Percentiles rank a stretch among this genome's conserved stretches.
Conservation (phyloP, 2,113 vertebrate genomes). For the Lonchura striata region DNA sequence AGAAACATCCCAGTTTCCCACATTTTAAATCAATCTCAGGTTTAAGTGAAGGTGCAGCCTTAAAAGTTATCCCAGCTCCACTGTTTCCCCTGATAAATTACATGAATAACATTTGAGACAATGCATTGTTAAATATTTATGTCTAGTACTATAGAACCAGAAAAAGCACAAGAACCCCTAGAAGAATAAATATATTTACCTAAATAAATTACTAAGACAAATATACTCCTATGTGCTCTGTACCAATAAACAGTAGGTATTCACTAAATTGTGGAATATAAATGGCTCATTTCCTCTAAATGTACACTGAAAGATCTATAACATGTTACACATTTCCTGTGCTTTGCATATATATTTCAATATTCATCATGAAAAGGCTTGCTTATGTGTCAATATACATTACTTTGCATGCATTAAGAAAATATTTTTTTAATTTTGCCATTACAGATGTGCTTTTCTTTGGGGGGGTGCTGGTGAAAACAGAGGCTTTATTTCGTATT, state of each 20-base stretch:
- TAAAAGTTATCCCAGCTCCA: conserved; percentile 80
- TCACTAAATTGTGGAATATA: conserved; percentile 88
- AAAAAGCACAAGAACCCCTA: conserved; percentile 77
- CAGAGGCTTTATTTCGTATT: conserved; percentile 79
- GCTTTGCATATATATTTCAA: conserved; percentile 90
- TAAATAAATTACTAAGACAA: conserved; percentile 90
- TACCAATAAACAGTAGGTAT: conserved; percentile 89
- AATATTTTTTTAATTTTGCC: conserved; percentile 74
- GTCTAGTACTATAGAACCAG: conserved; percentile 80
- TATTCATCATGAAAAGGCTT: conserved; percentile 86
- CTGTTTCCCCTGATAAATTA: conserved; percentile 83
- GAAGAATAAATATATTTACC: conserved; percentile 89
- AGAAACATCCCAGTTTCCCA: conserved; percentile 50
- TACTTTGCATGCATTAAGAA: conserved; percentile 84
- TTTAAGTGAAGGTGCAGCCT: conserved; percentile 79
- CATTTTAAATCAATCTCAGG: conserved; percentile 77
- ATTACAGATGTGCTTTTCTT: conserved; percentile 68
- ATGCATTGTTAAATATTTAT: conserved; percentile 88
- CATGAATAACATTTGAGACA: conserved; percentile 87
- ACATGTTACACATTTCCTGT: conserved; percentile 83
- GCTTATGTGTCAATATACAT: conserved; percentile 86
- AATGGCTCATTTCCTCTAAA: conserved; percentile 88
- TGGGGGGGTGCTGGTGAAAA: neutral
- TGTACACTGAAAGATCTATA: conserved; percentile 87
- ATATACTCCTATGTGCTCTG: conserved; percentile 85